Percentiles rank a stretch among this genome's conserved stretches.
Conservation (phyloP, 2,113 vertebrate genomes). For the human region DNA sequence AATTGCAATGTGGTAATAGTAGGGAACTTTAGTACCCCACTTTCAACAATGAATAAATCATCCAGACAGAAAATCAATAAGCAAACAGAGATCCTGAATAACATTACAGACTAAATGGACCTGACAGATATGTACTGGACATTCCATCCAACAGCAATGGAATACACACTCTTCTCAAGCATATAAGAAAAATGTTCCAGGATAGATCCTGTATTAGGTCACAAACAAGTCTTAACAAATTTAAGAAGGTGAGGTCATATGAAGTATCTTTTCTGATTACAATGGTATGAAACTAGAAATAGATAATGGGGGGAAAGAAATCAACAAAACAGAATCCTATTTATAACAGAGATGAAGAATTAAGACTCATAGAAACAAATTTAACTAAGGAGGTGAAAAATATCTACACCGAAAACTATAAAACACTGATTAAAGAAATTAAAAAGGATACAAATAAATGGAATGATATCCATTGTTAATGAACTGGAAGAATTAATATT, state of each 20-base stretch:
- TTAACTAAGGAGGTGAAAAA: neutral
- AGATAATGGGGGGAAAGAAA: neutral
- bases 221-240: neutral
- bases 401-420: neutral
- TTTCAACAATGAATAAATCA: neutral
- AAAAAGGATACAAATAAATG: neutral
- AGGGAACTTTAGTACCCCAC: neutral
- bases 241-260: neutral
- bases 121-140: neutral
- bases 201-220: neutral
- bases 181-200: neutral
- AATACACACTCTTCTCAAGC: neutral
- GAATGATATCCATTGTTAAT: neutral
- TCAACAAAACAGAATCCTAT: neutral
- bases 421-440: neutral
- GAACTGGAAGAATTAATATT: neutral
- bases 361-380: neutral
- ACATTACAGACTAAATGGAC: neutral
- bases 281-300: neutral
- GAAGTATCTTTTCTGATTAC: neutral
- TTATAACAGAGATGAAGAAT: neutral
- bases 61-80: neutral
- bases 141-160: neutral
- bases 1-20: neutral
- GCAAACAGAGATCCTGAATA: neutral